A percentile compares a stretch with the other conserved stretches of the same genome.
These are phyloP conservation scores for Lasioglossum figueresi DNA, from an alignment of 2,888 invertebrate species.

Conservation along the genomic window DNA sequence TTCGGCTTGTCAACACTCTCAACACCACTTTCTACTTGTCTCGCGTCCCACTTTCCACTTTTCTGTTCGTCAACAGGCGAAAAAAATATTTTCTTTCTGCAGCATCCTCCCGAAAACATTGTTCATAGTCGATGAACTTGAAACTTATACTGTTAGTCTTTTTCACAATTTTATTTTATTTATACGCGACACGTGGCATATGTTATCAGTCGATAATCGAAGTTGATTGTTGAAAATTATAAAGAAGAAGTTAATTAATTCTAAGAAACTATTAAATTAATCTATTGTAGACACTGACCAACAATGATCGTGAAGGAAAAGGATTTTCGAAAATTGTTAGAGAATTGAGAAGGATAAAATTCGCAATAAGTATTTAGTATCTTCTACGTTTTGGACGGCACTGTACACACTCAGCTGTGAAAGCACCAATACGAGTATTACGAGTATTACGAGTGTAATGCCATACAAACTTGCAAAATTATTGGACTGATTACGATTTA, in stretches of 20 bases:
- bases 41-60: background rate
- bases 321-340: background rate
- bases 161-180: too few species aligned
- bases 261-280: too few species aligned
- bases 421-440: background rate
- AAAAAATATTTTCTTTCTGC: background rate
- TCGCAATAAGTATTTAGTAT: background rate
- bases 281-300: background rate
- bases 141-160: too few species aligned
- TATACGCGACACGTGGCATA: too few species aligned
- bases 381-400: background rate
- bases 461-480: background rate
- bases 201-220: too few species aligned
- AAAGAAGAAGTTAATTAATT: too few species aligned
- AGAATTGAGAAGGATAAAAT: background rate
- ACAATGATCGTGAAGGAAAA: background rate
- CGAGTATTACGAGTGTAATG: background rate
- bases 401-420: background rate
- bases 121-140: background rate
- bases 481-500: constrained; percentile 9
- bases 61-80: background rate
- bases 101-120: background rate
- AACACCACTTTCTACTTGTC: background rate
- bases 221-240: too few species aligned
- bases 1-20: background rate